These are phyloP conservation scores for Saturnia pavonia DNA, from an alignment of 2,888 invertebrate genomes.

Conservation along the genomic window DNA sequence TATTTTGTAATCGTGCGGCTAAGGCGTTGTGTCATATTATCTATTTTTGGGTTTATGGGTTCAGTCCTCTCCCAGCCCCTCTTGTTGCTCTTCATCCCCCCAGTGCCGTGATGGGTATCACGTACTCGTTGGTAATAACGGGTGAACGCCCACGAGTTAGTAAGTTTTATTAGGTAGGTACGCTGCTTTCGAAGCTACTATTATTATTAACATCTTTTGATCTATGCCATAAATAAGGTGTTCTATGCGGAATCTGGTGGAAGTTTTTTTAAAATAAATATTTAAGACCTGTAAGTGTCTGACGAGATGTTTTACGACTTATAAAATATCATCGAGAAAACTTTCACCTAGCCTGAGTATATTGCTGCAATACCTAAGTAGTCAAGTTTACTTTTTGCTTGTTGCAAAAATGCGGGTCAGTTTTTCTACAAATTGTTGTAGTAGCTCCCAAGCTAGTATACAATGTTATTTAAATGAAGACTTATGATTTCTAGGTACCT, in stretches of 20 bases:
- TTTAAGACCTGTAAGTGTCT: not conserved
- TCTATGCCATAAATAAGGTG: not conserved
- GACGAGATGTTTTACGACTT: too few species aligned
- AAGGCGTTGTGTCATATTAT: conserved; percentile 59
- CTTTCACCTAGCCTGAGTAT: too few species aligned
- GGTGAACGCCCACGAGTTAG: conserved; percentile 13
- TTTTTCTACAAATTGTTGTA: conserved; percentile 14
- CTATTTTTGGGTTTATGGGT: conserved; percentile 78
- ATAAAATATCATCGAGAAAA: too few species aligned
- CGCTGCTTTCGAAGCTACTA: not conserved
- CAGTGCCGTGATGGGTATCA: conserved; percentile 39
- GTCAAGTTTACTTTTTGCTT: too few species aligned
- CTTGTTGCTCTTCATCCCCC: conserved; percentile 40
- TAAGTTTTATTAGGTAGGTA: conserved; percentile 14
- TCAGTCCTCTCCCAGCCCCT: conserved; percentile 61
- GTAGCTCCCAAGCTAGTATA: not conserved
- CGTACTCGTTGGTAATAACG: conserved; percentile 31
- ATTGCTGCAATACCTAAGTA: too few species aligned
- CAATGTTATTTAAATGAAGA: not conserved
- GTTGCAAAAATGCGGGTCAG: not conserved
- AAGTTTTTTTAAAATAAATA: too few species aligned
- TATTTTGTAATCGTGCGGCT: conserved; percentile 36
- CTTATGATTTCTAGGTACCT: too few species aligned
- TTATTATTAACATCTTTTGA: not conserved
- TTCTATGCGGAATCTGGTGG: not conserved